Base-by-base conservation (phyloP, 2,888 invertebrate genomes). In the Polymixis flavicincta region DNA sequence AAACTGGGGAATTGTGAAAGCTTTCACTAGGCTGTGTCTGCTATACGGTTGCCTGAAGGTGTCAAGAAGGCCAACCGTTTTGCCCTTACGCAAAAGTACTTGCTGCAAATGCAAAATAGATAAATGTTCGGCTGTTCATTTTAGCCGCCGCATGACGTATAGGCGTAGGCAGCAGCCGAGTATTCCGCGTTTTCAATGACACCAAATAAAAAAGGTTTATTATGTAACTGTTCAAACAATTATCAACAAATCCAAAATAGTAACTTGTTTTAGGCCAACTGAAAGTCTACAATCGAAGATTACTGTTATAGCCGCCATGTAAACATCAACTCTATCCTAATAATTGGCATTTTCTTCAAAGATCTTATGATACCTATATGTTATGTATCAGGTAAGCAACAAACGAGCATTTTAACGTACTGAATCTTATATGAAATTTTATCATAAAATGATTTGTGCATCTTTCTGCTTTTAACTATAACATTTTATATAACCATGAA, bases 141-240 rank as follows among this genome's bases (percentile, higher is more conserved):
- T 64, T 37, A 60, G 7, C 9, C 25, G n/a, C 13, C 13, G 50
- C 22, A 11, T 28, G 19, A 37, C 37, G 37, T 37, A 32, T 32
- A n/a, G n/a, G n/a, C n/a, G 19, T 50, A 42, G 9, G 7, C 17
- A 28, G 25, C 14, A 28, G 25, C 14, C 6, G 6, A 59, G 65
- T 61, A 69, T 71, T 54, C 55, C n/a, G 67, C 75, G 66, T 80
- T 83, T 74, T 76, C 70, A 71, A 28, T 74, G 32, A 71, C 22
- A 72, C 42, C 14, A 1, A 52, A 63, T 22, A 50, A 22, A 48
- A 61, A 63, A 71, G 71, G 69, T 79, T 65, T 55, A 57, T 55
- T 37, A 61, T 42, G 45, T 13, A 73, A 63, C 67, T 67, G 67
- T 78, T 7, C 45, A 66, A 73, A 45, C 66, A 4, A 63, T 71